Conservation (phyloP, 2,888 invertebrate species). For the Rhodophaea formosa region DNA sequence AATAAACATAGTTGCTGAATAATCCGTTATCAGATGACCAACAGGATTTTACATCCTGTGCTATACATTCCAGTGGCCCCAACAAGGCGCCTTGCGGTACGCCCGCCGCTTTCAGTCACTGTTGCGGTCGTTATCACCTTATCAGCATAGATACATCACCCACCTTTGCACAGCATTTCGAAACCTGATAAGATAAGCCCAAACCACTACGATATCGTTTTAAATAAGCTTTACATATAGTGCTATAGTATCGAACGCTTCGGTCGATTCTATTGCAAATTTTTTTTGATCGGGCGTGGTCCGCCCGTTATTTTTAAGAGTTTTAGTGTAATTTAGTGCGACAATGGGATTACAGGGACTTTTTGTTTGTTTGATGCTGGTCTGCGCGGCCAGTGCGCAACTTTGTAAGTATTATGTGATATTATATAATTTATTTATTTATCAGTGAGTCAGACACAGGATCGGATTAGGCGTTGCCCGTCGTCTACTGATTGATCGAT, state of each 20-base stretch:
- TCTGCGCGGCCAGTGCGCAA: conserved; percentile 47
- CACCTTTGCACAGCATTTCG: conserved; percentile 70
- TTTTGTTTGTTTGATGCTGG: conserved; percentile 37
- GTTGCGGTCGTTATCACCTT: conserved; percentile 39
- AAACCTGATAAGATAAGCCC: conserved; percentile 64
- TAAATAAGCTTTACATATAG: conserved; percentile 44
- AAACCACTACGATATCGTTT: conserved; percentile 43
- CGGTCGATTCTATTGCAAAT: conserved; percentile 29
- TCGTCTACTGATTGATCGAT: neutral
- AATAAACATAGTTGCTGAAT: no score
- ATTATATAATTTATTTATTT: conserved; percentile 15
- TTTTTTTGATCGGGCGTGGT: conserved; percentile 31
- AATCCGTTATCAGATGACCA: no score
- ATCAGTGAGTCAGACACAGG: conserved; percentile 14
- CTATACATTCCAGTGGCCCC: conserved; percentile 20
- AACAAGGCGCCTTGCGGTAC: conserved; percentile 39
- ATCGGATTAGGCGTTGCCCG: conserved; percentile 20
- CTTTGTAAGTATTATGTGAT: conserved; percentile 45
- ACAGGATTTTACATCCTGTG: neutral
- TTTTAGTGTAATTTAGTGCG: conserved; percentile 33
- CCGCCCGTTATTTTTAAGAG: conserved; percentile 19
- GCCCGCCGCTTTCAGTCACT: conserved; percentile 28
- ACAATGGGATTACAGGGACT: conserved; percentile 49
- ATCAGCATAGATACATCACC: conserved; percentile 53
- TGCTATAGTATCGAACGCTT: conserved; percentile 43